Conservation (phyloP, 2,888 invertebrate species). For the Notocelia uddmanniana region DNA sequence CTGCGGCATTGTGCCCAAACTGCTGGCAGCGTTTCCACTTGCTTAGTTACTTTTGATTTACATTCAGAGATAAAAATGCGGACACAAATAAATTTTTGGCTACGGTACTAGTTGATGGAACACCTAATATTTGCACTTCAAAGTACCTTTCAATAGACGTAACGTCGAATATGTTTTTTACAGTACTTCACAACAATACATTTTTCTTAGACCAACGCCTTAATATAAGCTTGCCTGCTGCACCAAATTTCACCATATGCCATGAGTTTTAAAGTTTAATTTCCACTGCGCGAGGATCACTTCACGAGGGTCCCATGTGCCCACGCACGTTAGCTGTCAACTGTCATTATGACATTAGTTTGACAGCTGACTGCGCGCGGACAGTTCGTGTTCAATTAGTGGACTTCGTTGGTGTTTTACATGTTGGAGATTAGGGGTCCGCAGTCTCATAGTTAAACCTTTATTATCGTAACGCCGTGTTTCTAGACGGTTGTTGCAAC, state of each 20-base stretch:
- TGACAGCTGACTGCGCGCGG: slow-evolving; percentile 48
- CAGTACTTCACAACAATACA: neutral
- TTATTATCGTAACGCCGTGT: no score
- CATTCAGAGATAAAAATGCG: neutral
- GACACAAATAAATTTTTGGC: neutral
- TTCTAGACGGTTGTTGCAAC: no score
- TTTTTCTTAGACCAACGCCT: neutral
- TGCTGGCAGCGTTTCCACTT: no score
- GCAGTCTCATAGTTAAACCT: neutral
- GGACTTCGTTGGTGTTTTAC: slow-evolving; percentile 42
- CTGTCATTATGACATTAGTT: slow-evolving; percentile 48
- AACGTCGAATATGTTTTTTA: neutral
- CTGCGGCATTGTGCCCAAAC: no score
- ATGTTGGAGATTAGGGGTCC: slow-evolving; percentile 33
- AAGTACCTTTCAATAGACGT: neutral
- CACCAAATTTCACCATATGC: neutral
- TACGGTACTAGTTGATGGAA: no score
- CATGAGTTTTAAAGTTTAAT: neutral
- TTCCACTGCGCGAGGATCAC: neutral
- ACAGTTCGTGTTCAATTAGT: slow-evolving; percentile 45
- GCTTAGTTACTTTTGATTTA: no score
- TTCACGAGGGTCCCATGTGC: slow-evolving; percentile 36
- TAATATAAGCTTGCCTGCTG: no score
- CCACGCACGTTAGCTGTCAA: slow-evolving; percentile 49
- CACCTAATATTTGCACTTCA: no score